Evolutionary conservation across 2,113 vertebrate species (phyloP).

Genomic region (Corydoras maculifer): DNA sequence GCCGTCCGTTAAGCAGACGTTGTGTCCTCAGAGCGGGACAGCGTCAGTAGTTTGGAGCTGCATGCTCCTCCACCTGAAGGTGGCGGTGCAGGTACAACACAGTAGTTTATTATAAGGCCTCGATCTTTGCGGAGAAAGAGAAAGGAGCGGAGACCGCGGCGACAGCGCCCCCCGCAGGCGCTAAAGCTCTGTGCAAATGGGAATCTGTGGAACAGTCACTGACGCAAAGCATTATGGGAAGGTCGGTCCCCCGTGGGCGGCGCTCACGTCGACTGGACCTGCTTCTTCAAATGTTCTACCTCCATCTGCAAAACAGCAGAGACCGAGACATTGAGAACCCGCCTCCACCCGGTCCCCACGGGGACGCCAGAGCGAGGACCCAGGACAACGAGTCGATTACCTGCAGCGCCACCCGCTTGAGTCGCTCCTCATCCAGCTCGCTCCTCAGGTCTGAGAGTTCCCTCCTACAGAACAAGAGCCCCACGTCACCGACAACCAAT

Average conservation of each 20-base stretch:
- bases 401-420: constrained; percentile 77
- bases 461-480: constrained; percentile 67
- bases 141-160: constrained; percentile 2
- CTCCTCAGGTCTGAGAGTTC: constrained; percentile 80
- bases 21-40: constrained; percentile 47
- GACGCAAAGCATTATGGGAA: constrained; percentile 38
- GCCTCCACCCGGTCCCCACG: too few relatives aligned
- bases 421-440: constrained; percentile 84
- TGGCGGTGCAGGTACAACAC: constrained; percentile 74
- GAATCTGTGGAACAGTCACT: constrained; percentile 60
- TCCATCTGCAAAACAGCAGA: constrained; percentile 67
- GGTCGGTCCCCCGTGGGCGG: constrained; percentile 16
- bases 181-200: constrained; percentile 64
- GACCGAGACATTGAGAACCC: too few relatives aligned
- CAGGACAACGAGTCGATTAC: constrained; percentile 56
- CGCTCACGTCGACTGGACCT: constrained; percentile 66
- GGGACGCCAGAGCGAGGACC: too few relatives aligned
- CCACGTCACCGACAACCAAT: too few relatives aligned
- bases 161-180: too few relatives aligned
- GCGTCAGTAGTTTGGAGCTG: constrained; percentile 93
- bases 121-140: constrained; percentile 68
- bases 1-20: too few relatives aligned
- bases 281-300: constrained; percentile 87
- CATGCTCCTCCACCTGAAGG: constrained; percentile 61
- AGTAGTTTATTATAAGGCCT: constrained; percentile 90